A percentile compares a stretch with the other conserved stretches of the same genome.
Conservation (phyloP, 1,140 invertebrate genomes). For the Plutomurus gul region DNA sequence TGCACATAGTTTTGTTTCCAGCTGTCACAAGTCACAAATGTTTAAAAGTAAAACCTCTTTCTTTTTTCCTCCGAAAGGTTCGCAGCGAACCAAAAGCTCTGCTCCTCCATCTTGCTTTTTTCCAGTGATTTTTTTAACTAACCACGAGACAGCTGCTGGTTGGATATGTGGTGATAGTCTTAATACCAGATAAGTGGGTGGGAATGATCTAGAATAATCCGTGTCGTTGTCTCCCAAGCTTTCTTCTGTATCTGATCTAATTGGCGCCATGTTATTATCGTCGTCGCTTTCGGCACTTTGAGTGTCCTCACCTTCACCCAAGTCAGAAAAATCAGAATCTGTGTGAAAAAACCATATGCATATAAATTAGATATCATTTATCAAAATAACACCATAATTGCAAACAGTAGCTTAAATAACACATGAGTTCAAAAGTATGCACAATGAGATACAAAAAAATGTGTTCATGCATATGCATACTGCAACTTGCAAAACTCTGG, state of each 20-base stretch:
- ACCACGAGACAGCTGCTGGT: conserved; percentile 63
- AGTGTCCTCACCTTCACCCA: no score
- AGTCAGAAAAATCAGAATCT: no score
- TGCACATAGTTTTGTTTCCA: no score
- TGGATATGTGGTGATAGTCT: conserved; percentile 61
- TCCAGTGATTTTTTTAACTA: conserved; percentile 64
- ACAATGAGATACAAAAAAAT: no score
- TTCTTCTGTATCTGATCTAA: neutral
- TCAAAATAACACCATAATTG: no score
- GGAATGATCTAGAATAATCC: conserved; percentile 55
- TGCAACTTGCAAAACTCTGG: no score
- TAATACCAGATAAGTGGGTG: conserved; percentile 63
- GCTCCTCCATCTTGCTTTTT: conserved; percentile 64
- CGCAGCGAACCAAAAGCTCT: conserved; percentile 64
- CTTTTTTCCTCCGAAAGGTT: conserved; percentile 59
- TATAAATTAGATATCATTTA: no score
- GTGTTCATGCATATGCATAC: no score
- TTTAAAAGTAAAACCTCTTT: neutral
- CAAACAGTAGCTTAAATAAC: no score
- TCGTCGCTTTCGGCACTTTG: no score
- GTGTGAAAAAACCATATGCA: no score
- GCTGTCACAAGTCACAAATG: neutral
- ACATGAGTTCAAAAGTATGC: no score
- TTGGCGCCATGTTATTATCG: neutral
- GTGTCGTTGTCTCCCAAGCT: neutral